A percentile compares a stretch with the other conserved stretches of the same genome.
These are phyloP conservation scores for Leistus spinibarbis DNA, from an alignment of 2,888 invertebrate species.

Conservation along the genomic window DNA sequence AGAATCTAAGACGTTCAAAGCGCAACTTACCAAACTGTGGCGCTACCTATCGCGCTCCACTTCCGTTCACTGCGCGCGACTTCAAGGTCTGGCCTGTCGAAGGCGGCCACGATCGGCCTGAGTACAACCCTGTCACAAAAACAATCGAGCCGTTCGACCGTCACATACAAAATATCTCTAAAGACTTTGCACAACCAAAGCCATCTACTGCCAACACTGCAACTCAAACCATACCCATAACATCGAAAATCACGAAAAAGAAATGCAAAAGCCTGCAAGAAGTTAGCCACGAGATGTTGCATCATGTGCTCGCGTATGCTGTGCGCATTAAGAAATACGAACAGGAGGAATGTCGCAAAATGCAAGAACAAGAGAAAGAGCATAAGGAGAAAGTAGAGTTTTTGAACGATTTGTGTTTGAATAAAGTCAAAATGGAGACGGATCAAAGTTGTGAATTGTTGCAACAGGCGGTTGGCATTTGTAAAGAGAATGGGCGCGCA, in stretches of 20 bases:
- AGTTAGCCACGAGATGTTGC: constrained; percentile 27
- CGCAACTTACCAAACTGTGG: constrained; percentile 41
- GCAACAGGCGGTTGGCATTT: not conserved
- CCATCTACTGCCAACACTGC: not conserved
- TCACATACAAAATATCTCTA: constrained; percentile 41
- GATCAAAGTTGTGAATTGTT: constrained; percentile 9
- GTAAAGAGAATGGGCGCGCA: not conserved
- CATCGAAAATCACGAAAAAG: constrained; percentile 17
- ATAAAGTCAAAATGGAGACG: not conserved
- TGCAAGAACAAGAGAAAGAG: constrained; percentile 15
- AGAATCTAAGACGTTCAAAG: constrained; percentile 41
- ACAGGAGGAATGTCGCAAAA: constrained; percentile 42
- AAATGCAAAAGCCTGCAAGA: constrained; percentile 2
- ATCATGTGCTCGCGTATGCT: constrained; percentile 26
- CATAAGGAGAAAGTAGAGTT: not conserved
- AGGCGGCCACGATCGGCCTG: constrained; percentile 52
- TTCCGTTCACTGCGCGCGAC: constrained; percentile 41
- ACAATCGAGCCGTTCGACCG: constrained; percentile 51
- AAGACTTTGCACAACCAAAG: not conserved
- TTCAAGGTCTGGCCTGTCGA: constrained; percentile 48
- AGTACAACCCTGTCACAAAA: constrained; percentile 49
- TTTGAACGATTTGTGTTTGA: not conserved
- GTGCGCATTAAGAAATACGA: constrained; percentile 41
- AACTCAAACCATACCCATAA: constrained; percentile 21
- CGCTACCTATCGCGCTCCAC: constrained; percentile 44